Evolutionary conservation across 1,140 invertebrate species (phyloP), one percentile per base, ranked within the genome.

Genomic region (Matsumurasca onukii): DNA sequence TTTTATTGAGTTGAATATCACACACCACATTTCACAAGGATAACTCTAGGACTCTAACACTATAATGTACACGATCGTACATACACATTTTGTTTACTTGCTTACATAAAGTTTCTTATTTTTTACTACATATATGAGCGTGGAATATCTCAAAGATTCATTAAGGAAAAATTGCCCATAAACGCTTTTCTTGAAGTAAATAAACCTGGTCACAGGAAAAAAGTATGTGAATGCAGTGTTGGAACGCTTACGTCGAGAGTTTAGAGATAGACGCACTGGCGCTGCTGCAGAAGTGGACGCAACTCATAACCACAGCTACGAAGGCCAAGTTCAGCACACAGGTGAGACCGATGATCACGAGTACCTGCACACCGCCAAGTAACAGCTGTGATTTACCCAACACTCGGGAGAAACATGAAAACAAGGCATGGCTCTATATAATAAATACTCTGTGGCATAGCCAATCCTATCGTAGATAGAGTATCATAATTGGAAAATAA

Each of bases 251-350:
- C 68, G 59, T 69, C 5, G 68, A 30, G 63, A 70, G 39, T 29
- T 66, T 51, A 15, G 51, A 24, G 49, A 30, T 25, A 31, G 55
- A n/a, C n/a, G n/a, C n/a, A n/a, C n/a, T 65, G 17, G 63, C 34
- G n/a, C 61, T 69, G 51, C 64, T 75, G 69, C 74, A 76, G 55
- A 73, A 73, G 51, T 76, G 74, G 12, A 77, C 75, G 66, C 75
- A 73, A 13, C 69, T 71, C 72, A 77, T 76, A 3, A 77, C 72
- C 17, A 74, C 34, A n/a, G 76, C 34, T 15, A 77, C 73, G 68
- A 76, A 76, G 30, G 75, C 75, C 49, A 77, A 74, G 69, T 76
- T 77, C 31, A 77, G 69, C 15, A 73, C 73, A 51, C 75, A 76
- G 15, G 75, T 77, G 48, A 77, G 65, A 1, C 71, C 75, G 13